phyloP scores from a whole-genome alignment of 2,888 invertebrate genomes.

The Xestia ashworthii region DNA sequence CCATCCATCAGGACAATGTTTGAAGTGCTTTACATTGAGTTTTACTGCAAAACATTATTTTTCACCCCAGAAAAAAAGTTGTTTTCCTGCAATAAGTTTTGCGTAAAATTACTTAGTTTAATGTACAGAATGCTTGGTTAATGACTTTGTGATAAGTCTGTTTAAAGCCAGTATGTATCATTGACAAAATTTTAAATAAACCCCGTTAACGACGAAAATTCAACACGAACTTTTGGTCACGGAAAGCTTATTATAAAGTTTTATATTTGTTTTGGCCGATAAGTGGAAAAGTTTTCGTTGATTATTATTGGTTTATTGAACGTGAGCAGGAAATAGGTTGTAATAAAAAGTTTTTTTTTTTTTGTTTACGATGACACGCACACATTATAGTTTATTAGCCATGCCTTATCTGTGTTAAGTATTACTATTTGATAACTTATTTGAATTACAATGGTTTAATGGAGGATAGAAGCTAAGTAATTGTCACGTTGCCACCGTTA shows the following conservation, averaged over 20 bases:
- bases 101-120: too few species aligned
- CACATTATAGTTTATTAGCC: background rate
- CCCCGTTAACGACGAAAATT: background rate
- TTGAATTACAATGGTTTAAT: background rate
- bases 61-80: too few species aligned
- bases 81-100: too few species aligned
- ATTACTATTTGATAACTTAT: background rate
- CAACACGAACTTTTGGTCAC: background rate
- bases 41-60: too few species aligned
- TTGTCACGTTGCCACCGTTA: background rate
- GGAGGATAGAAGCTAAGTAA: background rate
- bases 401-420: background rate
- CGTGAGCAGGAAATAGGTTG: background rate
- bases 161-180: too few species aligned
- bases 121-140: too few species aligned
- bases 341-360: background rate
- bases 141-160: too few species aligned
- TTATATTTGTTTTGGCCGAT: background rate
- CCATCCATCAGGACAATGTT: too few species aligned
- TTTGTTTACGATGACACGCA: background rate
- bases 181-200: background rate
- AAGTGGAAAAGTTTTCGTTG: background rate
- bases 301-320: slow-evolving; percentile 16
- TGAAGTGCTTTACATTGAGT: too few species aligned
- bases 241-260: slow-evolving; percentile 7